Percentiles rank a stretch among this genome's conserved stretches.
These are phyloP conservation scores for Crocodylus rhombifer DNA, from an alignment of 2,797 vertebrate species.

Conservation along the genomic window DNA sequence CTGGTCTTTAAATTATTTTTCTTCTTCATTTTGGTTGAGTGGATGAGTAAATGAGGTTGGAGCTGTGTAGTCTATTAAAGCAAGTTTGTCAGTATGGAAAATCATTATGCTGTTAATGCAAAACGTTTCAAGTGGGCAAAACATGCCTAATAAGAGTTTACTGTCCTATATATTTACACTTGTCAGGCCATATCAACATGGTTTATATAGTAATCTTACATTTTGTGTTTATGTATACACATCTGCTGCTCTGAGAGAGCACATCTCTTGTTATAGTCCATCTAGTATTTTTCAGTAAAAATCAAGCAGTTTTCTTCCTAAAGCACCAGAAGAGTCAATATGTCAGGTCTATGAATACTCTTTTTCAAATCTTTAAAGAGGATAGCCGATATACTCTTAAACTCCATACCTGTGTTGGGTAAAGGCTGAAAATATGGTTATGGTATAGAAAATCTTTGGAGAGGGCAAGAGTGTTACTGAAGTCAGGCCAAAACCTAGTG, in stretches of 20 bases:
- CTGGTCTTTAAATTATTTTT: slow-evolving; percentile 56
- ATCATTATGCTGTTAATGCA: slow-evolving; percentile 13
- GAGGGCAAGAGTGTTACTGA: neutral
- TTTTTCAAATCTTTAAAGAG: neutral
- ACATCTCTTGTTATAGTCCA: rapidly evolving
- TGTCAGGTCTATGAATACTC: neutral
- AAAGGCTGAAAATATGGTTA: neutral
- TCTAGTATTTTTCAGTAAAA: neutral
- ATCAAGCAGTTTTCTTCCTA: neutral
- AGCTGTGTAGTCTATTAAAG: slow-evolving; percentile 14
- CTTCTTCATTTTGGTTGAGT: slow-evolving; percentile 48
- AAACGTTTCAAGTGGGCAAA: neutral
- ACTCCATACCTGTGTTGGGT: neutral
- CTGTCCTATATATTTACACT: neutral
- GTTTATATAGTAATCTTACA: neutral
- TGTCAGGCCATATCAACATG: neutral
- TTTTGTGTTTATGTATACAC: neutral
- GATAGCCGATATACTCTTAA: neutral
- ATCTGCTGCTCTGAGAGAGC: neutral
- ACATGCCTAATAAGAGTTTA: neutral
- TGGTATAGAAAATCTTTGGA: neutral
- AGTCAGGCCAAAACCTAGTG: neutral
- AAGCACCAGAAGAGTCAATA: neutral
- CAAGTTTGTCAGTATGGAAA: slow-evolving; percentile 22
- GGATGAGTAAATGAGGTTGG: slow-evolving; percentile 47